Conservation (phyloP, 2,888 invertebrate species). For the Schizotus pectinicornis region DNA sequence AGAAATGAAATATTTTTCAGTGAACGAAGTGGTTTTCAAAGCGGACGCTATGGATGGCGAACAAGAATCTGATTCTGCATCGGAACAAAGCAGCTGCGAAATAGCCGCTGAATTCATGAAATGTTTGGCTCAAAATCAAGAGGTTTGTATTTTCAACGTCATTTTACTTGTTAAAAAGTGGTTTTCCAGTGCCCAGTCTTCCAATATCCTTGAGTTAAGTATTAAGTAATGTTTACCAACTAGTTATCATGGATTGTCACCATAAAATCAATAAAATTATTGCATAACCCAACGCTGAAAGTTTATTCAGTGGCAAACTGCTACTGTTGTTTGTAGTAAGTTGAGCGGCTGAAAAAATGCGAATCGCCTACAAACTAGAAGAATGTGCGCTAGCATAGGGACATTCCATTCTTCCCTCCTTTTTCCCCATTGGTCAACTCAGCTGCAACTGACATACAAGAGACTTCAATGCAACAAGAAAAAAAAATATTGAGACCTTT, state of each 20-base stretch:
- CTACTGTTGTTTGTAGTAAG: no score
- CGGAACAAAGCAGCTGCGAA: conserved; percentile 42
- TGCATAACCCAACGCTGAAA: no score
- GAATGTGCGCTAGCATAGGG: no score
- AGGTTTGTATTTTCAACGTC: conserved; percentile 17
- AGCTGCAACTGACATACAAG: no score
- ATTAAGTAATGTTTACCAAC: neutral
- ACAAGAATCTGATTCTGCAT: neutral
- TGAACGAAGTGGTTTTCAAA: conserved; percentile 18
- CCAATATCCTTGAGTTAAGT: conserved; percentile 41
- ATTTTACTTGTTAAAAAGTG: neutral
- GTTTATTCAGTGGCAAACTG: no score
- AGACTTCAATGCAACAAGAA: no score
- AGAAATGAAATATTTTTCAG: conserved; percentile 14
- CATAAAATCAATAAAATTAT: neutral
- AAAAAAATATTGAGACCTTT: no score
- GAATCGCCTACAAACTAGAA: no score
- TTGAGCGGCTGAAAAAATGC: no score
- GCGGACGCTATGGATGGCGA: conserved; percentile 15
- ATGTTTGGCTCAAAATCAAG: conserved; percentile 39
- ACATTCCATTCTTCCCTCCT: no score
- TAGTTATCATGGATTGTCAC: neutral
- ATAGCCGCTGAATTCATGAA: conserved; percentile 44
- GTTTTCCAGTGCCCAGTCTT: conserved; percentile 48
- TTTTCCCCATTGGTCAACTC: no score